These are phyloP conservation scores for Hippocampus barbouri DNA, from an alignment of 2,113 vertebrate species.

Conservation along the genomic window DNA sequence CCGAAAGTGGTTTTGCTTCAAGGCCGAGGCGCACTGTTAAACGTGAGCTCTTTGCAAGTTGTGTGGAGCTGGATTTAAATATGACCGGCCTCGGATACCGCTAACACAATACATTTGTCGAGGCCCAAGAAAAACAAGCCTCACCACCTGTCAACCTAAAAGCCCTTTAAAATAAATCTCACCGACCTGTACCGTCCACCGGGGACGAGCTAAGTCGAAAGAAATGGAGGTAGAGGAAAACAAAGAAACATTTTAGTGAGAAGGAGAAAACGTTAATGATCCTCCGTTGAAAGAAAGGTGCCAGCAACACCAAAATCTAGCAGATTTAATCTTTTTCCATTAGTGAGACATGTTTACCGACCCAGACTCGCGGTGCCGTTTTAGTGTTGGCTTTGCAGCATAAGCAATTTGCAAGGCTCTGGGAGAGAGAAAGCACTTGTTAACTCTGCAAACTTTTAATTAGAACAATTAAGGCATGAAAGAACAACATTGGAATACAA, in stretches of 20 bases:
- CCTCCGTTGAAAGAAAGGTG: constrained; percentile 28
- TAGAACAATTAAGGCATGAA: constrained; percentile 57
- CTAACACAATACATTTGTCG: constrained; percentile 33
- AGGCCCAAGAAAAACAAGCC: constrained; percentile 34
- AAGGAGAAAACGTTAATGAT: constrained; percentile 21
- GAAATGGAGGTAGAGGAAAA: constrained; percentile 39
- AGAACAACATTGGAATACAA: constrained; percentile 59
- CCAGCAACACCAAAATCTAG: constrained; percentile 22
- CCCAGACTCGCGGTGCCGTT: constrained; percentile 26
- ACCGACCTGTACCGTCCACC: constrained; percentile 26
- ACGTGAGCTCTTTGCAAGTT: constrained; percentile 32
- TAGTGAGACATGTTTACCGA: constrained; percentile 23
- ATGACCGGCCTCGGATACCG: constrained; percentile 32
- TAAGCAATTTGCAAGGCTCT: constrained; percentile 56
- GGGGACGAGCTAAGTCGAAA: constrained; percentile 20
- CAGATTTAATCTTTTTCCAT: constrained; percentile 25
- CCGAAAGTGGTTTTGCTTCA: constrained; percentile 31
- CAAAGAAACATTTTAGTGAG: constrained; percentile 2
- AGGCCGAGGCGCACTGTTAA: constrained; percentile 38
- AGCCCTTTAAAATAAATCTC: constrained; percentile 56
- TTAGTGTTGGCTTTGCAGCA: constrained; percentile 39
- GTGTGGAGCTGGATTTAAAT: constrained; percentile 48
- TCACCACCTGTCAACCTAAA: constrained; percentile 54
- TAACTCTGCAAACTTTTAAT: constrained; percentile 66
- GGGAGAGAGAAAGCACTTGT: constrained; percentile 39